A percentile compares a stretch with the other conserved stretches of the same genome.
phyloP scores from a whole-genome alignment of 2,113 vertebrate species.

The Ptilorrhoa leucosticta region DNA sequence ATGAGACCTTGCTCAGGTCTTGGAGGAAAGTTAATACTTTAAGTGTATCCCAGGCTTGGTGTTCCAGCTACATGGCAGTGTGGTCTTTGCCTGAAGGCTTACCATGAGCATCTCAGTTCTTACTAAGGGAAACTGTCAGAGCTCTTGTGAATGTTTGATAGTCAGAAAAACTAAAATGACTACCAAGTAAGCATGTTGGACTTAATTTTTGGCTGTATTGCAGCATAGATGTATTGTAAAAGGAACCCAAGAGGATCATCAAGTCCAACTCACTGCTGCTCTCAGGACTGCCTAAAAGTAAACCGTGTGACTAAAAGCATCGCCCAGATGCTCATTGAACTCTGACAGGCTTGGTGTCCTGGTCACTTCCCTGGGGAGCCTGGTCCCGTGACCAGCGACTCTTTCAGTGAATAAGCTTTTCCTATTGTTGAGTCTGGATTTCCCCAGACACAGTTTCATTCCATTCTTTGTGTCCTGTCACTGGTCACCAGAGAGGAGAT shows the following conservation, averaged over 20 bases:
- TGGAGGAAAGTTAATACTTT: neutral
- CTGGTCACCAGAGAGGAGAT: neutral
- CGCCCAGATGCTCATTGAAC: neutral
- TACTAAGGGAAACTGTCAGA: neutral
- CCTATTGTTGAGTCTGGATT: neutral
- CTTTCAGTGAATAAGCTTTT: neutral
- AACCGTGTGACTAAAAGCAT: accelerated
- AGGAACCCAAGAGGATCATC: neutral
- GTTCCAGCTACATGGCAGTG: neutral
- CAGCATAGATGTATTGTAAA: neutral
- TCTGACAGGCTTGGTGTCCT: neutral
- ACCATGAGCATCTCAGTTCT: neutral
- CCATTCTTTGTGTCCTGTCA: neutral
- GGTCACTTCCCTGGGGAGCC: neutral
- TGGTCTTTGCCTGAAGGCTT: neutral
- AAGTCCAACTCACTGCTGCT: neutral
- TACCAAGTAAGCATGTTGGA: neutral
- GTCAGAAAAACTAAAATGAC: neutral
- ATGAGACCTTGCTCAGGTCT: neutral
- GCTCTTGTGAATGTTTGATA: neutral
- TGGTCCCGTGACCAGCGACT: neutral
- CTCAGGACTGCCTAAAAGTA: neutral
- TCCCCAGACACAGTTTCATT: neutral
- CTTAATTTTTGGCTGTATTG: neutral
- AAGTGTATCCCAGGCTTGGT: neutral